Conservation (phyloP, 1,140 invertebrate genomes). For the Geopemphigus sp. region DNA sequence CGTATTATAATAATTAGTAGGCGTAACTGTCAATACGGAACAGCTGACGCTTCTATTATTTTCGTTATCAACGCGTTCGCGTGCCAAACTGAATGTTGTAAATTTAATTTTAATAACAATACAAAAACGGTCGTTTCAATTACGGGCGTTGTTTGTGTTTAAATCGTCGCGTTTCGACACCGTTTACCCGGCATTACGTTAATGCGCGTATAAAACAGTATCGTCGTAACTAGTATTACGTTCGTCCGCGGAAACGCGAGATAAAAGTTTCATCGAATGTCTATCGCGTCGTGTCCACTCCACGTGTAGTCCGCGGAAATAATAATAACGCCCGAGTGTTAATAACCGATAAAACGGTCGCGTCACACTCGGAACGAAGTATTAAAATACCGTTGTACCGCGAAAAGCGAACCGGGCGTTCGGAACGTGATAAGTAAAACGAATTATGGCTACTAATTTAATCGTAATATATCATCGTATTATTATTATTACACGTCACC, state of each 20-base stretch:
- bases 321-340: too few species aligned
- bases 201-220: not conserved
- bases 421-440: not conserved
- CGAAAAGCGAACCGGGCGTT: not conserved
- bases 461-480: not conserved
- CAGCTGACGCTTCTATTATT: not conserved
- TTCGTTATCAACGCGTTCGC: too few species aligned
- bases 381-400: not conserved
- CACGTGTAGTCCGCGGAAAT: too few species aligned
- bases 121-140: not conserved
- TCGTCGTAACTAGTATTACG: not conserved
- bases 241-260: not conserved
- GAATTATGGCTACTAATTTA: not conserved
- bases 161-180: not conserved
- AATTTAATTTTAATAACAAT: not conserved
- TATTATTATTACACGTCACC: too few species aligned
- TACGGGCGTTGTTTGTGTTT: not conserved
- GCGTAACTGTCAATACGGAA: not conserved
- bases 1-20: too few species aligned
- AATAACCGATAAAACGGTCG: too few species aligned
- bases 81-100: fast-evolving
- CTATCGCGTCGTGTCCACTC: too few species aligned
- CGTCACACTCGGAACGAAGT: not conserved
- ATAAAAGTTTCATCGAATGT: not conserved
- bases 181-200: not conserved